phyloP scores from a whole-genome alignment of 35 echinoderm and acorn worm genomes.

The Amphiura filiformis region DNA sequence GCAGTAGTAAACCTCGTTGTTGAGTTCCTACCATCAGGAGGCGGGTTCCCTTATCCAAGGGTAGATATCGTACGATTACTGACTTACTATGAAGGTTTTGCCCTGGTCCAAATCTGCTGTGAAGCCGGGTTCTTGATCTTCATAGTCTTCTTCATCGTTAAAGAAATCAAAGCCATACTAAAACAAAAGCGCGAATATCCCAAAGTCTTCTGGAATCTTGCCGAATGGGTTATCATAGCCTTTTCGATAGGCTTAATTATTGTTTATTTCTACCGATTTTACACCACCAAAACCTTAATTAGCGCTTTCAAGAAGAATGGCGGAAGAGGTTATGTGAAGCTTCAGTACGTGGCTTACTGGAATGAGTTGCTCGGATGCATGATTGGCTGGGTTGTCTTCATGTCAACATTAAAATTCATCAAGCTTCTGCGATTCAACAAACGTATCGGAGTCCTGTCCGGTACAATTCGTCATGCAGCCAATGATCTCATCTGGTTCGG shows the following conservation, averaged over 20 bases:
- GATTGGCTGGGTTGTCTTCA: constrained; percentile 73
- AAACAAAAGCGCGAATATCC: constrained; percentile 49
- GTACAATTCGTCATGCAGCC: constrained; percentile 56
- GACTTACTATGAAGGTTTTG: constrained; percentile 65
- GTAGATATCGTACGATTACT: constrained; percentile 76
- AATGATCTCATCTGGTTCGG: constrained; percentile 85
- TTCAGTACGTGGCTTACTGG: constrained; percentile 98
- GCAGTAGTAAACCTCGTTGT: constrained; percentile 64
- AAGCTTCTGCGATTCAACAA: constrained; percentile 90
- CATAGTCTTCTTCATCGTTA: constrained; percentile 79
- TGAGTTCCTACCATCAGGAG: constrained; percentile 83
- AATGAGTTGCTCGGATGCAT: constrained; percentile 88
- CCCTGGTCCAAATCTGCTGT: constrained; percentile 64
- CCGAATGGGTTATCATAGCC: constrained; percentile 66
- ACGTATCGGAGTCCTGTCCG: constrained; percentile 82
- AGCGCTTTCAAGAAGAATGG: constrained; percentile 40
- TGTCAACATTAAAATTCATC: constrained; percentile 82
- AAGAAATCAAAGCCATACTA: constrained; percentile 61
- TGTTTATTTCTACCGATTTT: constrained; percentile 86
- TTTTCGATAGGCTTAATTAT: constrained; percentile 71
- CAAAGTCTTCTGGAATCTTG: constrained; percentile 80
- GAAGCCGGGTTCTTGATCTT: constrained; percentile 82
- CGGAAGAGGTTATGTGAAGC: constrained; percentile 69
- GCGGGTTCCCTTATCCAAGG: constrained; percentile 26
- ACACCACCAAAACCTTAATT: constrained; percentile 56